phyloP scores from a whole-genome alignment of 2,113 vertebrate genomes.

The Jaculus jaculus region DNA sequence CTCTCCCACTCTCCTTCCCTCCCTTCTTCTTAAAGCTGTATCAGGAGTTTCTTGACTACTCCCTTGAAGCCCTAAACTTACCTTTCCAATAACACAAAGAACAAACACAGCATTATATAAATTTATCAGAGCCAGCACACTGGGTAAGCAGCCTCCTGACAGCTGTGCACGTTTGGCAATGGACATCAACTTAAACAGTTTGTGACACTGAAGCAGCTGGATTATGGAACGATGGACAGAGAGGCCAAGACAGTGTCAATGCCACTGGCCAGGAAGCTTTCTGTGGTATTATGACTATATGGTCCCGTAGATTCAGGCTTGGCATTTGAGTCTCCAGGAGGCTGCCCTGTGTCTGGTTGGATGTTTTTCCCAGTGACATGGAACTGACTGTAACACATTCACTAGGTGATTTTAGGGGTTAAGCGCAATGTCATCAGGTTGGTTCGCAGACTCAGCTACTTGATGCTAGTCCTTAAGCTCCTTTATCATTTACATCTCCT shows the following conservation, averaged over 20 bases:
- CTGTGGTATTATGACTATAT: neutral
- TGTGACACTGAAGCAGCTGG: neutral
- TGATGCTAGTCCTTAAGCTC: neutral
- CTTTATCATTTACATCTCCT: neutral
- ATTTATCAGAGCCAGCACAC: constrained; percentile 9
- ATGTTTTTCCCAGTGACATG: no score
- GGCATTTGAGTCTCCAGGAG: no score
- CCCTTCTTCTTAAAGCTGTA: neutral
- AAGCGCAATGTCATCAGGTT: neutral
- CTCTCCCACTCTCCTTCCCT: neutral
- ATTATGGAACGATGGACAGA: neutral
- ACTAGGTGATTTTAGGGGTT: no score
- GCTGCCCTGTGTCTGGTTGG: no score
- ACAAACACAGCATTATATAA: neutral
- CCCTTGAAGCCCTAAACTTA: neutral
- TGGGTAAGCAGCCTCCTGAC: neutral
- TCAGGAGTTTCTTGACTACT: constrained; percentile 37
- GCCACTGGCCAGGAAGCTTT: neutral
- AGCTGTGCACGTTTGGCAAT: neutral
- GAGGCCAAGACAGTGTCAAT: neutral
- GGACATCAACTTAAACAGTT: neutral
- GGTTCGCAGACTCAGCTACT: neutral
- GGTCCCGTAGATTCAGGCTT: no score
- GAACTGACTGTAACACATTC: neutral
- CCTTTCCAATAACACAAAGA: constrained; percentile 11